Evolutionary conservation across 2,888 invertebrate genomes (phyloP).

Genomic region (Camponotus fellah): DNA sequence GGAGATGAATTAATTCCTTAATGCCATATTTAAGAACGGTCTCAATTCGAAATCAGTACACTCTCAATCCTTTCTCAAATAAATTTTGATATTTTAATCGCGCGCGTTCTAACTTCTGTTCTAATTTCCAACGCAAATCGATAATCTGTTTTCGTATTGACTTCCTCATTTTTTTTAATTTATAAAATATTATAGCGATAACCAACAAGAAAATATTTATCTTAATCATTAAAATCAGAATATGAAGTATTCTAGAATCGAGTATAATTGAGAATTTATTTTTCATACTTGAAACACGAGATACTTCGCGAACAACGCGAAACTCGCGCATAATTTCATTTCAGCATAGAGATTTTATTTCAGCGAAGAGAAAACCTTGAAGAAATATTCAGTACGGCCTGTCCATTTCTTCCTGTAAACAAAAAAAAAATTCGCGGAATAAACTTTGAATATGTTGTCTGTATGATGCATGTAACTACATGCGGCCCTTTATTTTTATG

Average conservation of each 20-base stretch:
- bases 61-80: not conserved
- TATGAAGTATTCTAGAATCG: not conserved
- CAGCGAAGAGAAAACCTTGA: not conserved
- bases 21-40: conserved; percentile 49
- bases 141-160: not conserved
- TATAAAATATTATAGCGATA: not conserved
- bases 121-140: not conserved
- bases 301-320: not conserved
- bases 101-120: not conserved
- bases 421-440: conserved; percentile 37
- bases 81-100: conserved; percentile 7
- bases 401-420: not conserved
- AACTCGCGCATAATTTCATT: conserved; percentile 17
- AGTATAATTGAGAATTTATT: not conserved
- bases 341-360: not conserved
- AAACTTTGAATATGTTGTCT: conserved; percentile 14
- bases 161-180: not conserved
- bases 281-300: not conserved
- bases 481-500: conserved; percentile 71
- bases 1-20: conserved; percentile 48
- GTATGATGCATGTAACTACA: conserved; percentile 32
- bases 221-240: not conserved
- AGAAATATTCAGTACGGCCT: conserved; percentile 13
- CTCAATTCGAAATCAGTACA: conserved; percentile 38
- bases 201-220: not conserved